Conservation (phyloP, 2,888 invertebrate genomes). For the Acanthococcus lagerstroemiae region DNA sequence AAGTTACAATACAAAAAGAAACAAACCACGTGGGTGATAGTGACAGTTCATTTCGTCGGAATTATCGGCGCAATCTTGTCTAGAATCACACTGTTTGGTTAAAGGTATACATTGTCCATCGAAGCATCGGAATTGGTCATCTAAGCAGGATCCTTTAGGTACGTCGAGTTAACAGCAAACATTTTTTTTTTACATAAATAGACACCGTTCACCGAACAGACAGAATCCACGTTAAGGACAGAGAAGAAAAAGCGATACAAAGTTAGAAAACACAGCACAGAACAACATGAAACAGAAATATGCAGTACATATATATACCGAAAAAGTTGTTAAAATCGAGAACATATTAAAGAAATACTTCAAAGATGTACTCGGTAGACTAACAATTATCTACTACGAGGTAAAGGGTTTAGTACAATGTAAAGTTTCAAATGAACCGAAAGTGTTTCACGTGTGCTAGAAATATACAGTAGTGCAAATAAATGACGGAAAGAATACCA, state of each 20-base stretch:
- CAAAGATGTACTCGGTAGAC: too few relatives aligned
- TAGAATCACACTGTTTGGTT: conserved; percentile 51
- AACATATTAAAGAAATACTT: too few relatives aligned
- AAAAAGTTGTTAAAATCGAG: too few relatives aligned
- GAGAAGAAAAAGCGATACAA: neutral
- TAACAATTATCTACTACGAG: too few relatives aligned
- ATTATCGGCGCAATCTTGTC: conserved; percentile 52
- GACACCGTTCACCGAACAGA: neutral
- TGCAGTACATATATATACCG: too few relatives aligned
- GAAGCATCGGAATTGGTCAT: conserved; percentile 38
- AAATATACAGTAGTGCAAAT: too few relatives aligned
- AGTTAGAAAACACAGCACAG: conserved; percentile 2
- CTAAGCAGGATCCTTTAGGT: conserved; percentile 33
- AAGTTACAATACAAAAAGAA: conserved; percentile 34
- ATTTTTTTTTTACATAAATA: neutral
- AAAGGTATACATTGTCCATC: conserved; percentile 52
- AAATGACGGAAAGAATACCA: too few relatives aligned
- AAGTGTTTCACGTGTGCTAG: too few relatives aligned
- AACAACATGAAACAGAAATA: neutral
- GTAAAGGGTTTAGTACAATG: too few relatives aligned
- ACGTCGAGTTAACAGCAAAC: neutral
- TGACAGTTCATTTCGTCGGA: conserved; percentile 55
- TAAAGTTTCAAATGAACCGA: too few relatives aligned
- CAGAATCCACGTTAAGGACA: conserved; percentile 1
- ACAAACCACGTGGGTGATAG: conserved; percentile 45